These are phyloP conservation scores for Syngnathus rostellatus DNA, from an alignment of 2,797 vertebrate genomes.

Conservation along the genomic window DNA sequence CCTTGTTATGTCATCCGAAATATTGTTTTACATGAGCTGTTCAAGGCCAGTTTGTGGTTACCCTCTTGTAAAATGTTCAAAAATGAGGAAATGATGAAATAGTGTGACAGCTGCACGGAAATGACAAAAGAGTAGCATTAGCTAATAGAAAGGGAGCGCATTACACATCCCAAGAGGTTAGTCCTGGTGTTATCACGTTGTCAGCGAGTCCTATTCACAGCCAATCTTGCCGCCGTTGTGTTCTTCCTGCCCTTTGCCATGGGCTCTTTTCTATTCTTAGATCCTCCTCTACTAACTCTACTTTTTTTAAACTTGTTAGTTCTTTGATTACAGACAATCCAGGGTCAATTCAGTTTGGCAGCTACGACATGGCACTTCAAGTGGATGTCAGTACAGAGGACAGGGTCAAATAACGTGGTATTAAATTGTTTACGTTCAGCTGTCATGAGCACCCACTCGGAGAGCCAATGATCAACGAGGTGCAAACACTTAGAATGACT, in stretches of 20 bases:
- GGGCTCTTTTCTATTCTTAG: slow-evolving; percentile 24
- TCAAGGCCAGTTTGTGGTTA: neutral
- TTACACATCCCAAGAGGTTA: slow-evolving; percentile 45
- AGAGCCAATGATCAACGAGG: neutral
- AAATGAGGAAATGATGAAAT: neutral
- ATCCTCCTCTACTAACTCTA: neutral
- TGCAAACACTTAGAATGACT: neutral
- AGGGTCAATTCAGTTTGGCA: neutral
- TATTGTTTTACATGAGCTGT: neutral
- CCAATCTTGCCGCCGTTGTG: slow-evolving; percentile 37
- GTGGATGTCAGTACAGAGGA: neutral
- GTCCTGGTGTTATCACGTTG: slow-evolving; percentile 18
- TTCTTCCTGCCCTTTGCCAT: slow-evolving; percentile 35
- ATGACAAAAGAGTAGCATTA: slow-evolving; percentile 27
- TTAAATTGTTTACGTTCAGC: neutral
- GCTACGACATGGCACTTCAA: neutral
- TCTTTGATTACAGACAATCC: neutral
- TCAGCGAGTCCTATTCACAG: slow-evolving; percentile 49
- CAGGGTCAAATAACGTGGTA: neutral
- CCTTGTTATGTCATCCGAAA: neutral
- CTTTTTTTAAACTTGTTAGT: neutral
- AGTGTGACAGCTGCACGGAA: slow-evolving; percentile 16
- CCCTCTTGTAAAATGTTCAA: neutral
- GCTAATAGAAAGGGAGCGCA: slow-evolving; percentile 41
- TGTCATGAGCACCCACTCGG: neutral